These are phyloP conservation scores for Conger conger DNA, from an alignment of 2,113 vertebrate genomes.

Conservation along the genomic window DNA sequence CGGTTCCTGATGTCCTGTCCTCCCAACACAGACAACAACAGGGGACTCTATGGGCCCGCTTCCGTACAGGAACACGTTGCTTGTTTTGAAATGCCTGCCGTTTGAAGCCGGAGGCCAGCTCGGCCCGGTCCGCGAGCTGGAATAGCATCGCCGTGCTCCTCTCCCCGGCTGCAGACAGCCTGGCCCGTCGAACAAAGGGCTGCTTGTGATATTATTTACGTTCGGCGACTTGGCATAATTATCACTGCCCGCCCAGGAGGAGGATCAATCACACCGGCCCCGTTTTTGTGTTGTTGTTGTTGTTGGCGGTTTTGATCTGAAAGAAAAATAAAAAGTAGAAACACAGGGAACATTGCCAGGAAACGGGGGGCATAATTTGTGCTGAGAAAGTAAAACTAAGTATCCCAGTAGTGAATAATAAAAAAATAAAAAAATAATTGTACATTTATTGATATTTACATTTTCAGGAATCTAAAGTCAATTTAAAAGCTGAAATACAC, in stretches of 20 bases:
- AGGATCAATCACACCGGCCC: background rate
- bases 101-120: background rate
- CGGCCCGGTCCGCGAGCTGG: background rate
- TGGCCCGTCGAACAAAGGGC: constrained; percentile 8
- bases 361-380: no score
- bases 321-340: background rate
- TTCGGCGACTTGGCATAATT: background rate
- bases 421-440: no score
- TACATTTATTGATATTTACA: no score
- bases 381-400: no score
- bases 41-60: background rate
- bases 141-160: background rate
- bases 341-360: no score
- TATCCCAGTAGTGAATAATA: no score
- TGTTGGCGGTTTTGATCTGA: no score
- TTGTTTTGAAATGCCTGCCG: background rate
- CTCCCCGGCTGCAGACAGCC: background rate
- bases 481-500: no score
- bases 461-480: no score
- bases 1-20: constrained; percentile 6
- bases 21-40: background rate
- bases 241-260: background rate
- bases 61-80: background rate
- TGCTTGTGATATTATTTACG: constrained; percentile 15
- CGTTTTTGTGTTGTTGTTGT: no score